phyloP scores from a whole-genome alignment of 1,140 invertebrate genomes.

The Drosophila jambulina region DNA sequence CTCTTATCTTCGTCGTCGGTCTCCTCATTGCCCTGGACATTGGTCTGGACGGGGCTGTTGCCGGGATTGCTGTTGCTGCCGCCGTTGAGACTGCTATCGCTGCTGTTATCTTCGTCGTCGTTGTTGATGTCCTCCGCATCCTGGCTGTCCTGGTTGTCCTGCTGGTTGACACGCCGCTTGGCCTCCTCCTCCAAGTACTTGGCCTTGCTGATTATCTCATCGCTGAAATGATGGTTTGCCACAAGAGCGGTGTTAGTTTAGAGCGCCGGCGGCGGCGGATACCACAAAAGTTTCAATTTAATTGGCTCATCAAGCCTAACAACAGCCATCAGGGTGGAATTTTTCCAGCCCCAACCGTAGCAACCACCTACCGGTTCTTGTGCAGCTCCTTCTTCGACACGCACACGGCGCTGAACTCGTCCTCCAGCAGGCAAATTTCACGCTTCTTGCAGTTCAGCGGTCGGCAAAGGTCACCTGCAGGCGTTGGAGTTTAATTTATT shows the following conservation, averaged over 20 bases:
- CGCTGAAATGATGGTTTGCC: constrained; percentile 84
- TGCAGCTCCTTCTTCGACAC: constrained; percentile 94
- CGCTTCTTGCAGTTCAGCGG: constrained; percentile 95
- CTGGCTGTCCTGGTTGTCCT: constrained; percentile 75
- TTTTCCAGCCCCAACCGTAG: background rate
- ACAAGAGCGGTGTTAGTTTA: constrained; percentile 18
- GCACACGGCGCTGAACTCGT: constrained; percentile 94
- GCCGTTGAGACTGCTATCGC: constrained; percentile 35
- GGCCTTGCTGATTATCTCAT: constrained; percentile 89
- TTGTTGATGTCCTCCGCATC: constrained; percentile 76
- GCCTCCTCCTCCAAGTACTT: constrained; percentile 86
- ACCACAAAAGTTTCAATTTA: constrained; percentile 68
- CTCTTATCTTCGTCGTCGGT: constrained; percentile 77
- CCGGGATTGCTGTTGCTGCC: constrained; percentile 18
- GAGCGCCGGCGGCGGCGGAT: constrained; percentile 38
- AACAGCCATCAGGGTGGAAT: constrained; percentile 12
- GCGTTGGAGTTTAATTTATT: constrained; percentile 46
- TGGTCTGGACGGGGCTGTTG: constrained; percentile 64
- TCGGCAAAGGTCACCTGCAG: constrained; percentile 92
- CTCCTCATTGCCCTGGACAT: constrained; percentile 77
- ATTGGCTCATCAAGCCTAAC: constrained; percentile 66
- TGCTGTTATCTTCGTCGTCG: constrained; percentile 80
- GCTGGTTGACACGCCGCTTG: constrained; percentile 82
- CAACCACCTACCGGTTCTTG: constrained; percentile 90
- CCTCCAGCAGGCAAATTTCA: constrained; percentile 93